Evolutionary conservation across 2,113 vertebrate species (phyloP).

Genomic region (Platysteira castanea): DNA sequence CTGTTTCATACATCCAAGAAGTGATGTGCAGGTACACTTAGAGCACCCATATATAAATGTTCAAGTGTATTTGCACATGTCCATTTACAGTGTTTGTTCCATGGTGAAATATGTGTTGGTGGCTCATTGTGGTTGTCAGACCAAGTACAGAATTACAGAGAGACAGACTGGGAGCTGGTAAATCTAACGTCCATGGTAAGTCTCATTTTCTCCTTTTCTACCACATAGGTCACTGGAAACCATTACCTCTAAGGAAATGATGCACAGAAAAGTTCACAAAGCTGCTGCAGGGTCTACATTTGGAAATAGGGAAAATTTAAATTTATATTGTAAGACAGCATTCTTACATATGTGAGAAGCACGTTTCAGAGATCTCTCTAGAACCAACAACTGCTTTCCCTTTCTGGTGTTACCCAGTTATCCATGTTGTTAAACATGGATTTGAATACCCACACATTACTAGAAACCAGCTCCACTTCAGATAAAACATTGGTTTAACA

Average conservation of each 20-base stretch:
- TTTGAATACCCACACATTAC: slow-evolving; percentile 40
- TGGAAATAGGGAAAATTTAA: background rate
- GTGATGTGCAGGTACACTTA: background rate
- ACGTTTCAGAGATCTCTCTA: background rate
- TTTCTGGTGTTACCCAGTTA: slow-evolving; percentile 41
- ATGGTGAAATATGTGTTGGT: background rate
- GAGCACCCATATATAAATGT: background rate
- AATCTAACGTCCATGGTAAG: background rate
- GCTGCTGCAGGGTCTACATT: background rate
- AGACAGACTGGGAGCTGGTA: background rate
- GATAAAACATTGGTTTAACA: slow-evolving; percentile 48
- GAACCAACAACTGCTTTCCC: slow-evolving; percentile 21
- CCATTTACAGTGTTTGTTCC: too few species aligned
- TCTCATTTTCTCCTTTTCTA: background rate
- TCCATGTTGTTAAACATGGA: slow-evolving; percentile 44
- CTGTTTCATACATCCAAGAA: rapidly evolving
- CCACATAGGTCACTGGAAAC: background rate
- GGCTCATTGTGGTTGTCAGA: background rate
- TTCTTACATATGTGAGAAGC: background rate
- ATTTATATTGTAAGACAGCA: background rate
- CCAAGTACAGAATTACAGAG: background rate
- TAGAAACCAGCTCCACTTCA: slow-evolving; percentile 63
- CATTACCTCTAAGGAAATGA: background rate
- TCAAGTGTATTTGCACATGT: background rate
- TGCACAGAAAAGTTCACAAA: background rate